Conservation (phyloP, 2,797 vertebrate genomes). For the Percopsis omiscomaycus region DNA sequence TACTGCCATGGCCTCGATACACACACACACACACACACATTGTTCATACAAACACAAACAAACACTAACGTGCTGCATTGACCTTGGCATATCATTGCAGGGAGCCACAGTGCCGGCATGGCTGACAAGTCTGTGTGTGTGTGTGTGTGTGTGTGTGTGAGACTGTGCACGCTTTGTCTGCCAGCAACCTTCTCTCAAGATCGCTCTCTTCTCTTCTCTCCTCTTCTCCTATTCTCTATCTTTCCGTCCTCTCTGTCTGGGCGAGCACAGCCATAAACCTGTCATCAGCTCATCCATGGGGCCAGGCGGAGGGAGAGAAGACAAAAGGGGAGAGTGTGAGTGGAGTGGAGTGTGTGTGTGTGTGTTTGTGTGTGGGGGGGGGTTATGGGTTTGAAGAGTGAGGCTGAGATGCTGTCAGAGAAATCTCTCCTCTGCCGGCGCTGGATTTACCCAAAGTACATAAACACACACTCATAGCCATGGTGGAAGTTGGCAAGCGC, state of each 20-base stretch:
- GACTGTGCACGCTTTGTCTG: background rate
- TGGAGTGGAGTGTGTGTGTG: no score
- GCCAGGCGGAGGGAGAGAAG: conserved; percentile 35
- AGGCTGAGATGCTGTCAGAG: conserved; percentile 54
- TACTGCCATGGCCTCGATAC: no score
- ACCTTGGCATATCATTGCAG: conserved; percentile 32
- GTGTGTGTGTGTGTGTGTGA: conserved; percentile 10
- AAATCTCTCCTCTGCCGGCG: conserved; percentile 61
- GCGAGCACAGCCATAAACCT: conserved; percentile 53
- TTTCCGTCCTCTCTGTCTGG: conserved; percentile 16
- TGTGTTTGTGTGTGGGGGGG: background rate
- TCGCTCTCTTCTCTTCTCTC: conserved; percentile 2
- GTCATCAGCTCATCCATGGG: conserved; percentile 58
- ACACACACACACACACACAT: background rate
- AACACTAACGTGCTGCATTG: conserved; percentile 23
- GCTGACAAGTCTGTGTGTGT: background rate
- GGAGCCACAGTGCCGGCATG: conserved; percentile 6
- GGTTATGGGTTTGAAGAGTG: conserved; percentile 46
- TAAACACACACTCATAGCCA: conserved; percentile 70
- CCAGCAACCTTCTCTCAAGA: no score
- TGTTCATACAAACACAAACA: conserved; percentile 19
- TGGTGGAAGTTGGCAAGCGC: conserved; percentile 56
- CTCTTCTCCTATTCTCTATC: conserved; percentile 16
- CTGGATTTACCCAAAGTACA: conserved; percentile 77
- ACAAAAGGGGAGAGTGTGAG: no score